Percentiles rank a stretch among this genome's conserved stretches.
Conservation (phyloP, 1,140 invertebrate species). For the Sweltsa coloradensis region DNA sequence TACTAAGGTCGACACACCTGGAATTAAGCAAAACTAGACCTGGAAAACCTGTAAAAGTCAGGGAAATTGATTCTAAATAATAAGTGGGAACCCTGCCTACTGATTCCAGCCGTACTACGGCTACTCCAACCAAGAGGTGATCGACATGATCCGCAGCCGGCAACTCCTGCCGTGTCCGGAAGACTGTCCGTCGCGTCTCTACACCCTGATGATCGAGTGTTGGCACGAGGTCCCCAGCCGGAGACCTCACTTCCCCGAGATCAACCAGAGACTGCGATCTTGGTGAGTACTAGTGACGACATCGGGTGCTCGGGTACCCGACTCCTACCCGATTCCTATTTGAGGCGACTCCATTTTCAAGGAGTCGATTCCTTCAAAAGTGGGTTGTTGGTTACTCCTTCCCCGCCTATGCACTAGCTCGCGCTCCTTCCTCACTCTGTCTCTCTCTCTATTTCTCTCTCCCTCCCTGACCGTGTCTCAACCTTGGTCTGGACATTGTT, state of each 20-base stretch:
- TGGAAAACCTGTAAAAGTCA: too few species aligned
- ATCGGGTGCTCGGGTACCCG: too few species aligned
- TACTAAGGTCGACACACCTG: too few species aligned
- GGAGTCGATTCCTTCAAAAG: too few species aligned
- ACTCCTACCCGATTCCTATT: too few species aligned
- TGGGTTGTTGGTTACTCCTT: constrained; percentile 31
- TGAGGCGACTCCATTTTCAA: too few species aligned
- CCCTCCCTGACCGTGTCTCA: neutral
- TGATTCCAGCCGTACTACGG: constrained; percentile 73
- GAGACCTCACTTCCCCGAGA: constrained; percentile 79
- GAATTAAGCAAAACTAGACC: too few species aligned
- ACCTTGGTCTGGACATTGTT: too few species aligned
- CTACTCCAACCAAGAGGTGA: constrained; percentile 94
- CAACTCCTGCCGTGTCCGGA: constrained; percentile 89
- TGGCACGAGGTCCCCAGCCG: constrained; percentile 89
- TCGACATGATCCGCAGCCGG: constrained; percentile 87
- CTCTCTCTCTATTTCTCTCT: neutral
- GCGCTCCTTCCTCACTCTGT: neutral
- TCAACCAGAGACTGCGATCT: constrained; percentile 57
- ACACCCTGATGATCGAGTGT: constrained; percentile 91
- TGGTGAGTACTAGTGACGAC: too few species aligned
- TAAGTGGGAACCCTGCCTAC: too few species aligned
- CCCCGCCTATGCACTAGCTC: neutral
- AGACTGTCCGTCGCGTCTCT: constrained; percentile 80
- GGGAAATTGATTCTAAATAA: too few species aligned